Percentiles rank a stretch among this genome's conserved stretches.
phyloP scores from a whole-genome alignment of 1,140 invertebrate species.

The Probaryconus sp. region DNA sequence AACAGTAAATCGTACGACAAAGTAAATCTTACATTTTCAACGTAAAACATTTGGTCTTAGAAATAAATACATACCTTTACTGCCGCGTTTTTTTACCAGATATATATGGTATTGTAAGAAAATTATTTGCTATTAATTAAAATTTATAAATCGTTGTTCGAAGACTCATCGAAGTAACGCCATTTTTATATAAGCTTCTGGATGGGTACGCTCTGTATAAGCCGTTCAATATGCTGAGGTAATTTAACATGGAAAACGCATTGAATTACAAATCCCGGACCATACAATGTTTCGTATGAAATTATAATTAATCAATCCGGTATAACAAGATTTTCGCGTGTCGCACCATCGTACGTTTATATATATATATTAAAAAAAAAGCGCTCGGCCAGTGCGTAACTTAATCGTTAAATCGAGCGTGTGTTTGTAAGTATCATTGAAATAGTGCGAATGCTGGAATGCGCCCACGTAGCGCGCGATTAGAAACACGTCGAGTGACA shows the following conservation, averaged over 20 bases:
- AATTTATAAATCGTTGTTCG: too few relatives aligned
- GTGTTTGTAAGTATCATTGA: conserved; percentile 41
- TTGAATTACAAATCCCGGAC: too few relatives aligned
- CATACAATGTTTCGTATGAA: conserved; percentile 7
- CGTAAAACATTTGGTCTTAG: neutral
- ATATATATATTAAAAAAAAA: conserved; percentile 25
- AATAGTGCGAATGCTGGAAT: conserved; percentile 37
- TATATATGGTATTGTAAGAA: too few relatives aligned
- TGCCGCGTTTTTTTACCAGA: too few relatives aligned
- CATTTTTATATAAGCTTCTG: too few relatives aligned
- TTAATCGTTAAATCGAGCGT: conserved; percentile 52
- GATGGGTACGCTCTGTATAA: too few relatives aligned
- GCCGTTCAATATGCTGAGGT: too few relatives aligned
- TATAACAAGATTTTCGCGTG: conserved; percentile 40
- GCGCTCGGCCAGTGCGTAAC: conserved; percentile 30
- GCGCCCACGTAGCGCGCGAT: conserved; percentile 50
- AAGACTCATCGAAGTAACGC: too few relatives aligned
- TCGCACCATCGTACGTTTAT: conserved; percentile 33
- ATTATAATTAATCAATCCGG: conserved; percentile 27
- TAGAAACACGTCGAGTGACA: conserved; percentile 49
- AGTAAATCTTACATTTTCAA: too few relatives aligned
- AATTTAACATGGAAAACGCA: too few relatives aligned
- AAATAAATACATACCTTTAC: too few relatives aligned
- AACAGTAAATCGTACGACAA: conserved; percentile 3
- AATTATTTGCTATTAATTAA: too few relatives aligned